Evolutionary conservation across 2,797 vertebrate genomes (phyloP), one percentile per base, ranked within the genome.

Genomic region (Clarias platycephalus): DNA sequence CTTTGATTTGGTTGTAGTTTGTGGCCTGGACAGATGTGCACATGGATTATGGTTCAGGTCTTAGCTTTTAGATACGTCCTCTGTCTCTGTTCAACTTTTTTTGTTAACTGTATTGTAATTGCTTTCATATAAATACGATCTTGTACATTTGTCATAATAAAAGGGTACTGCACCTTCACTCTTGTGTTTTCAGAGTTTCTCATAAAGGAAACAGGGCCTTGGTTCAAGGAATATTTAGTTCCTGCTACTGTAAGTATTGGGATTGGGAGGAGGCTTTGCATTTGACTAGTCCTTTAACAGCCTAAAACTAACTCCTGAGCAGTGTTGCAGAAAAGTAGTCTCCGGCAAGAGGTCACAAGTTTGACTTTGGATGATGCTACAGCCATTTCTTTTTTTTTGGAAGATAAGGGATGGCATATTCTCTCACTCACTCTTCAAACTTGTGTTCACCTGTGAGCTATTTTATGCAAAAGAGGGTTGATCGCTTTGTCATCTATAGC

Each of bases 91-190:
- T 96, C 91, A 86, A 81, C 60, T 92, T 88, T 89, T 94, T 94
- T 96, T 95, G 94, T 96, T 96, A 95, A 95, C 93, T 93, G 94
- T 96, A 93, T 92, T 96, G 96, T 96, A 95, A 93, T 97, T 97
- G 96, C 95, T 96, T 96, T 96, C 94, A 94, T 95, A 95, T 96
- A 93, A 96, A 96, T 96, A 96, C 89, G 90, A 94, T 96, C 96
- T 97, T 97, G 96, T 97, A 96, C 96, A 96, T 97, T 95, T 98
- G 96, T 97, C 95, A 97, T 97, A 98, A 98, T 97, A 98, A 98
- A 97, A 96, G 90, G 88, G 91, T 89, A 91, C 89, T 90, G 87
- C 92, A 90, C 92, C 92, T 87, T 80, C 78, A 60, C 34, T 26
- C 72, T 37, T 81, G 79, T 53, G 72, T 62, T 86, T 63, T 79